Evolutionary conservation across 30 jellyfish, hydroid and myxozoan species (phyloP).

Genomic region (Cassiopea xamachana): DNA sequence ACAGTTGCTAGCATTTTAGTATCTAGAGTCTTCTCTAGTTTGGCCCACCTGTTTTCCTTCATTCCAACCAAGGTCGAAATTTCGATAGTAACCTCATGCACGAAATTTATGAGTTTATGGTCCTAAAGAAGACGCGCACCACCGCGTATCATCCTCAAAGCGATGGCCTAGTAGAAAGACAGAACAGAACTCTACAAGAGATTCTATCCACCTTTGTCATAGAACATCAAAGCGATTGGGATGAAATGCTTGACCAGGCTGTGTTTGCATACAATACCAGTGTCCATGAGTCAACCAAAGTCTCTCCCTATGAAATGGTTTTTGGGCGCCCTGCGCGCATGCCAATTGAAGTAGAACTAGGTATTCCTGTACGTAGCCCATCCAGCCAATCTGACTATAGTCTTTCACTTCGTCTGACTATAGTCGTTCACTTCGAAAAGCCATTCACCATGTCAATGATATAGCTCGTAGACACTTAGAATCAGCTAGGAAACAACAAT

Average conservation of each 20-base stretch:
- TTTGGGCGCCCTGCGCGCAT: conserved; percentile 71
- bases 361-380: conserved; percentile 51
- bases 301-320: conserved; percentile 63
- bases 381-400: conserved; percentile 49
- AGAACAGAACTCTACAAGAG: conserved; percentile 41
- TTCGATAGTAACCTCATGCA: conserved; percentile 61
- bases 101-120: conserved; percentile 51
- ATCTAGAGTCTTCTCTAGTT: conserved; percentile 35
- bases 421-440: conserved; percentile 51
- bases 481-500: conserved; percentile 55
- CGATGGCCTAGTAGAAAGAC: conserved; percentile 56
- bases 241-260: conserved; percentile 38
- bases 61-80: conserved; percentile 61
- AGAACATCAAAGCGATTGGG: conserved; percentile 45
- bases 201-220: background rate
- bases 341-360: conserved; percentile 59
- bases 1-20: conserved; percentile 66
- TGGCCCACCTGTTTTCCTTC: conserved; percentile 49
- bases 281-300: conserved; percentile 38
- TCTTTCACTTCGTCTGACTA: too few relatives aligned
- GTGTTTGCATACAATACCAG: conserved; percentile 57
- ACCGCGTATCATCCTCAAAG: conserved; percentile 65
- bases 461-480: conserved; percentile 22
- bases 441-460: conserved; percentile 41
- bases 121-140: conserved; percentile 54